Base-by-base conservation (phyloP, 2,113 vertebrate species). In the Dermatemys mawii region DNA sequence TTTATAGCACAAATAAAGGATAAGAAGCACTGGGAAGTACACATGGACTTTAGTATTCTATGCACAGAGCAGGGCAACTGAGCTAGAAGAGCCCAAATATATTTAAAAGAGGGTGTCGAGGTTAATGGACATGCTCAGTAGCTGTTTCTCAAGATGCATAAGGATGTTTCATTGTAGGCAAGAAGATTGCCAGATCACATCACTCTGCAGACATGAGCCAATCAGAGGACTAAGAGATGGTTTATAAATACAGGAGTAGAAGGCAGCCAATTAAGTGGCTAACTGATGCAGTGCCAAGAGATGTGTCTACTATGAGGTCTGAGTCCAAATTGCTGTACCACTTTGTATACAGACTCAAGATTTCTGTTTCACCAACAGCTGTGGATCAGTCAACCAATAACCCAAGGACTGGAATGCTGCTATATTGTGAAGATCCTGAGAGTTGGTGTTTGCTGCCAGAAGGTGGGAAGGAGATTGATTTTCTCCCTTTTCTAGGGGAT, bases 361-460 rank as follows among this genome's bases (percentile, higher is more conserved):
- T 5, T 63, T 86, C 86, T 35, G 27, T 55, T 90, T 84, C 83
- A 75, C 50, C 49, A 76, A 63, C 21, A 90, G 83, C 88, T 6
- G 6, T 53, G 75, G 48, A 70, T 48, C 26, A 86, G 19, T 11
- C 70, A 70, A 41, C 67, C 38, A 70, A n/a, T 35, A 60, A 60
- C 29, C 29, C 14, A 60, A 14, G 12, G 32, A 32, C 6, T 2
- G 50, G 55, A 84, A 89, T 27, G 44, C 12, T 92, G 86, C 80
- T 35, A 60, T 1, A 88, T 24, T 4, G 17, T 67, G 44, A 1
- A 83, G 67, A 93, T 9, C 27, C 16, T 13, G 29, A 81, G 19
- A 22, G 50, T 86, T 67, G 32, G 53, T 76, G 73, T 86, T 81
- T 90, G 90, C 22, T 90, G 86, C 92, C 51, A 84, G 83, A 88